phyloP scores from a whole-genome alignment of 2,113 vertebrate species.

The Archilochus colubris region DNA sequence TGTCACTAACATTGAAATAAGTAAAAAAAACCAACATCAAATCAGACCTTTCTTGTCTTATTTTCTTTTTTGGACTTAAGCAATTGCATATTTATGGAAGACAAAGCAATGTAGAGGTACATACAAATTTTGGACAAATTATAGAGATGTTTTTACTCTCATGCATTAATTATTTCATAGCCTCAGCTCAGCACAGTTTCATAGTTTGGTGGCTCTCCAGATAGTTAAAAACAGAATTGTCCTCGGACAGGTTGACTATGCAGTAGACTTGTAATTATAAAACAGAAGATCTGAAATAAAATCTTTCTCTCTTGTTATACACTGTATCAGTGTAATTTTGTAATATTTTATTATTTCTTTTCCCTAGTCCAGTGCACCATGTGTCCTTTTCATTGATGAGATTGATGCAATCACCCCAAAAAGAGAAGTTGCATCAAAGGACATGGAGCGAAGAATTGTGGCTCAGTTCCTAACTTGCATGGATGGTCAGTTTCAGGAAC shows the following conservation, averaged over 20 bases:
- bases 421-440: constrained; percentile 95
- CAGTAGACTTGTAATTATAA: background rate
- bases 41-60: background rate
- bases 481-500: constrained; percentile 84
- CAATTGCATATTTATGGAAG: background rate
- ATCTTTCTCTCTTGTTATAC: background rate
- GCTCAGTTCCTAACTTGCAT: constrained; percentile 96
- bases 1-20: background rate
- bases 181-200: background rate
- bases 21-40: background rate
- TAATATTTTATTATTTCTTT: background rate
- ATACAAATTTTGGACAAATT: background rate
- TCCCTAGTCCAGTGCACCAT: constrained; percentile 84
- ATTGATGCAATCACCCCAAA: constrained; percentile 96
- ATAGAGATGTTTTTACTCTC: background rate
- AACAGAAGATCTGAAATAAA: background rate
- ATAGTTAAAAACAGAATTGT: background rate
- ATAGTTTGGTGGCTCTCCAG: background rate
- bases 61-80: background rate
- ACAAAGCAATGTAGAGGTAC: background rate
- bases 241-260: background rate
- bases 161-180: background rate
- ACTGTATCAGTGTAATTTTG: background rate
- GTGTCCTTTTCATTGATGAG: constrained; percentile 97
- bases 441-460: constrained; percentile 98